Evolutionary conservation across 2,888 invertebrate genomes (phyloP), one percentile per base, ranked within the genome.

Genomic region (Lasioglossum figueresi): DNA sequence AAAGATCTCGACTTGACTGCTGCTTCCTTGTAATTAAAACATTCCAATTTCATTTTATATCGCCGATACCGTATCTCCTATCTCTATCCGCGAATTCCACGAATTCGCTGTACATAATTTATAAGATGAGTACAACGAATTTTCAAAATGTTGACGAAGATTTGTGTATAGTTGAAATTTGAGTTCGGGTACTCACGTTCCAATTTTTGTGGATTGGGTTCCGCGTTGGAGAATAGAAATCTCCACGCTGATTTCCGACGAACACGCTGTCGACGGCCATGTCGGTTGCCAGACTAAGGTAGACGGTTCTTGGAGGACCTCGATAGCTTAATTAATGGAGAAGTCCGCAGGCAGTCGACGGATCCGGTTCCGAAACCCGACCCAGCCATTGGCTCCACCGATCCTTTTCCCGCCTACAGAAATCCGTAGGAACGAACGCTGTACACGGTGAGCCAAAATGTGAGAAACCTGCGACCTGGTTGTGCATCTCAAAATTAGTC

Each of bases 311-410:
- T 12, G 23, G 37, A 37, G 37, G 68, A 37, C 68, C 37, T 68
- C 37, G 68, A 68, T 68, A 68, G 68, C 68, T 68, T 68, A 37
- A 68, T 68, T 68, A 68, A 68, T 68, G 68, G 68, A 68, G 68
- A 68, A 68, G 68, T 68, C 40, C 37, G 68, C 68, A 19, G 68
- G 37, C 68, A 68, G 68, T 34, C 68, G 37, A 40, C 34, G 37
- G 40, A 68, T 68, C 68, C 68, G 68, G 68, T 68, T 68, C 68
- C 68, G 12, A 68, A 68, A 40, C 68, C 68, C n/a, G 68, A 37
- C 40, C 68, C 68, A 68, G 34, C 68, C 68, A 68, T 68, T 68
- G 68, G 68, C 68, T 68, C 40, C 23, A 40, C 37, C 40, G 34
- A 68, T 68, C 23, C 37, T 40, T 68, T 68, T 40, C 68, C 68